Base-by-base conservation (phyloP, 92 coral and sea anemone species). In the Porites lobata region DNA sequence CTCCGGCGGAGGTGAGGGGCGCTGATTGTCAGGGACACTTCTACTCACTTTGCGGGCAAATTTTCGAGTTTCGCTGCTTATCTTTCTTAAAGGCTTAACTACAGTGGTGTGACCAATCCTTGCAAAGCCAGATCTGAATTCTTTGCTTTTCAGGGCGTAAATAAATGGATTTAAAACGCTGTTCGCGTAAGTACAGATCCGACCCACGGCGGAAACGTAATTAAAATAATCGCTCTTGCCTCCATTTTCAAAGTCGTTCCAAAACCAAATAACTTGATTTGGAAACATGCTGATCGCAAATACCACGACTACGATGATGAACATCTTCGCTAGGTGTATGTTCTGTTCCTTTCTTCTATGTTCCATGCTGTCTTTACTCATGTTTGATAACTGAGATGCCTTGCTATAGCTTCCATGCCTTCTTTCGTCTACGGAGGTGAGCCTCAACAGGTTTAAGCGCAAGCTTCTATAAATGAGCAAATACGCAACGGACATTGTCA, bases 221-320 rank as follows among this genome's bases (percentile, higher is more conserved):
- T 92, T 58, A 10, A 88, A 79, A 69, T 83, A 70, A n/a, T 76
- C 65, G 56, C 93, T 73, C 6, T 85, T 67, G 8, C 78, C 50
- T 1, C 90, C 88, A 68, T 86, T 84, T 20, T 92, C 95, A 65
- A 86, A 94, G 75, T 95, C 99, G 1, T 82, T 80, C 93, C 98
- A 93, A 10, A 96, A 80, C 99, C 99, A 96, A 1, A 94, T 65
- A 0, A 94, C 92, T 84, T 96, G 96, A 65, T 96, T 96, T 2
- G 99, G 99, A 15, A 91, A 87, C 92, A 89, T 94, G 53, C 96
- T 81, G 29, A 94, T 61, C 7, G 99, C 98, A 81, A 96, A 96
- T 21, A 96, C 95, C 15, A 92, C 90, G 1, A 96, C 96, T 6
- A 96, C 95, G 8, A 92, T 90, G 18, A 92, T 87, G 68, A 96